Evolutionary conservation across 2,797 vertebrate genomes (phyloP).

Genomic region (Onychomys arenicola): DNA sequence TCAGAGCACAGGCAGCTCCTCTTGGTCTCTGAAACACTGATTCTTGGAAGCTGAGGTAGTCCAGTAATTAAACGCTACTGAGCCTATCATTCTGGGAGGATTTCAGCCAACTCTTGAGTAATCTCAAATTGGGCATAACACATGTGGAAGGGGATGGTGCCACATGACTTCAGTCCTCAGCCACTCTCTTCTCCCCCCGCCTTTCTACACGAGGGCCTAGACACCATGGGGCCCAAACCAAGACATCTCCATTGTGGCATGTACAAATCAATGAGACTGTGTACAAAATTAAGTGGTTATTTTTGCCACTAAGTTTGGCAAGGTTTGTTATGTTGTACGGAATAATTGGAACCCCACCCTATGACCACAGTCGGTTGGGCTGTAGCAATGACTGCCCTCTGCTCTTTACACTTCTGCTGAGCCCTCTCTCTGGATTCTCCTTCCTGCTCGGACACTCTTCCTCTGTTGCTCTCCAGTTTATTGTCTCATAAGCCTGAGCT

Average conservation of each 20-base stretch:
- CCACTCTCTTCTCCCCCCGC: not conserved
- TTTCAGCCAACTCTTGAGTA: not conserved
- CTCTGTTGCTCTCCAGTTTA: not conserved
- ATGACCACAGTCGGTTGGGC: not conserved
- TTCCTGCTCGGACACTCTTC: not conserved
- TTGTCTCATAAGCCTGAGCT: not conserved
- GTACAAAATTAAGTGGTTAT: not conserved
- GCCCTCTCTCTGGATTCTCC: not conserved
- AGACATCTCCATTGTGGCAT: not conserved
- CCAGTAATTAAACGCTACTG: not conserved
- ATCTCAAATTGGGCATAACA: not conserved
- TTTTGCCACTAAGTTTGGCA: not conserved
- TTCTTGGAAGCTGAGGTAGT: not conserved
- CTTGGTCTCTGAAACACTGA: not conserved
- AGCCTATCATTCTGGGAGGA: not conserved
- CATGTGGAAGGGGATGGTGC: not conserved
- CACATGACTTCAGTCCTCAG: not conserved
- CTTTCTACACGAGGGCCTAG: not conserved
- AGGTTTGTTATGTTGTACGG: not conserved
- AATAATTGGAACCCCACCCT: not conserved
- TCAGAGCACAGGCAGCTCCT: not conserved
- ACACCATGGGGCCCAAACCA: not conserved
- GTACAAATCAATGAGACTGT: not conserved
- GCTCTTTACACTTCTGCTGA: not conserved
- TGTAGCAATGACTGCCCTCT: not conserved